Evolutionary conservation across 2,113 vertebrate species (phyloP).

Genomic region (Leucoraja erinaceus): DNA sequence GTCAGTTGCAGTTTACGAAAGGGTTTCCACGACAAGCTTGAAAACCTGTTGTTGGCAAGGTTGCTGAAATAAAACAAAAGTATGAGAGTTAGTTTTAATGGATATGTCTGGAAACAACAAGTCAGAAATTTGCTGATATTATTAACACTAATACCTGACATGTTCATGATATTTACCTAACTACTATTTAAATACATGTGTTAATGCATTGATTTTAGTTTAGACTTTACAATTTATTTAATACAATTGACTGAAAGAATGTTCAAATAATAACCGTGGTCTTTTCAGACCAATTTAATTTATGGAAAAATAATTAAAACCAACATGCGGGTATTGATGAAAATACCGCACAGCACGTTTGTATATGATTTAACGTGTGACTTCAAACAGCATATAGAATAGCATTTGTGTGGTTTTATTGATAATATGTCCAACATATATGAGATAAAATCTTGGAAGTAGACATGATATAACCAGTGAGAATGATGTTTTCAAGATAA

Average conservation of each 20-base stretch:
- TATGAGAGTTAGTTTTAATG: neutral
- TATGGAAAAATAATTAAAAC: neutral
- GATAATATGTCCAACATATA: neutral
- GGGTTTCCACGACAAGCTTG: conserved; percentile 81
- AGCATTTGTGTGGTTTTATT: neutral
- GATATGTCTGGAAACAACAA: neutral
- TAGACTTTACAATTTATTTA: neutral
- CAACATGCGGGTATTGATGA: neutral
- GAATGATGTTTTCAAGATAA: neutral
- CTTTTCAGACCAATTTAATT: neutral
- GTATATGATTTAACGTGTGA: neutral
- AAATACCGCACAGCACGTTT: neutral
- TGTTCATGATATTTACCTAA: neutral
- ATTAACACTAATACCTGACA: neutral
- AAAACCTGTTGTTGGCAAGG: conserved; percentile 90
- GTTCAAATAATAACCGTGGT: neutral
- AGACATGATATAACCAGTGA: neutral
- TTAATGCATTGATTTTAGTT: neutral
- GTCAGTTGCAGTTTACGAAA: conserved; percentile 85
- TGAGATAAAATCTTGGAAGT: neutral
- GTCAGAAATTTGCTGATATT: neutral
- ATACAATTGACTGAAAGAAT: neutral
- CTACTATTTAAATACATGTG: neutral
- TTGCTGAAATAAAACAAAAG: conserved; percentile 68
- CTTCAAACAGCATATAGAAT: neutral